Evolutionary conservation across 2,888 invertebrate species (phyloP).

Genomic region (Biston betularia): DNA sequence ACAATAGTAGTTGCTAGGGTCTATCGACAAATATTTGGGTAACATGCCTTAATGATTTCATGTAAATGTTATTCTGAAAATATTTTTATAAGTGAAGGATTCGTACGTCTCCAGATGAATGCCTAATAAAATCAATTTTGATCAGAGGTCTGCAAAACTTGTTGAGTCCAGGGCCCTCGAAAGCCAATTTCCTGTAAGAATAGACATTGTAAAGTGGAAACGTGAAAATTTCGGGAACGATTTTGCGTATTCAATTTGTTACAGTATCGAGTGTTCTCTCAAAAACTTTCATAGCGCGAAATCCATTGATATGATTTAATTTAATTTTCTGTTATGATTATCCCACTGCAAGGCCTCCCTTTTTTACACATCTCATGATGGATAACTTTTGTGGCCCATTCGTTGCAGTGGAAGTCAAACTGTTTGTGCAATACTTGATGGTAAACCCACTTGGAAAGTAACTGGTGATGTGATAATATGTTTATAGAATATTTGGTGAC

Average conservation of each 20-base stretch:
- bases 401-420: too few relatives aligned
- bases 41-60: too few relatives aligned
- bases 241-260: conserved; percentile 33
- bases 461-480: too few relatives aligned
- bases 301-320: neutral
- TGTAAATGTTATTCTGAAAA: neutral
- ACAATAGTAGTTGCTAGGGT: neutral
- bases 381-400: too few relatives aligned
- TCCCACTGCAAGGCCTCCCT: too few relatives aligned
- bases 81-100: conserved; percentile 6
- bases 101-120: conserved; percentile 22
- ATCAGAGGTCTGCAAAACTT: conserved; percentile 41
- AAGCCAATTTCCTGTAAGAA: conserved; percentile 45
- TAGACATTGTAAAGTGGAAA: conserved; percentile 39
- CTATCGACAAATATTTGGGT: too few relatives aligned
- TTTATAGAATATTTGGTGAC: too few relatives aligned
- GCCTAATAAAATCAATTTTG: conserved; percentile 35
- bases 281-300: neutral
- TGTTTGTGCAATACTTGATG: too few relatives aligned
- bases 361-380: too few relatives aligned
- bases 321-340: too few relatives aligned
- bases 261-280: conserved; percentile 19
- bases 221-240: conserved; percentile 35
- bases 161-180: conserved; percentile 39
- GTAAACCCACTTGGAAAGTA: too few relatives aligned